Evolutionary conservation across 2,888 invertebrate genomes (phyloP).

Genomic region (Willowsia nigromaculata): DNA sequence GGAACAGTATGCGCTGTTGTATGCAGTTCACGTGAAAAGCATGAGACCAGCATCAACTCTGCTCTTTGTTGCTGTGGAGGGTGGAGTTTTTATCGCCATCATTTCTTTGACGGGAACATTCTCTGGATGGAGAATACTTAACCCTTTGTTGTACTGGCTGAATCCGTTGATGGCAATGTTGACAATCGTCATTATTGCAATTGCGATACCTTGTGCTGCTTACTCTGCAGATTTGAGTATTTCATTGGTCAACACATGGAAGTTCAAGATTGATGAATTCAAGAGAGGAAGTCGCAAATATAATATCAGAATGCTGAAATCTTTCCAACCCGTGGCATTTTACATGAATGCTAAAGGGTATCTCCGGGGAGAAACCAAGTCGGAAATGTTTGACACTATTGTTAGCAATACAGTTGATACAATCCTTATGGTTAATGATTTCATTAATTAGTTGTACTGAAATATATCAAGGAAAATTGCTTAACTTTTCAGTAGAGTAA

Average conservation of each 20-base stretch:
- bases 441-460: not conserved
- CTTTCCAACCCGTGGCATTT: no score
- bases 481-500: no score
- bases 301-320: not conserved
- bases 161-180: not conserved
- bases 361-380: not conserved
- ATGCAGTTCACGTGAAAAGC: not conserved
- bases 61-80: not conserved
- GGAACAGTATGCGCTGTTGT: not conserved
- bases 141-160: not conserved
- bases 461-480: no score
- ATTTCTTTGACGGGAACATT: not conserved
- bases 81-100: not conserved
- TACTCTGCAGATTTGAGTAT: not conserved
- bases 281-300: not conserved
- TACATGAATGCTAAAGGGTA: not conserved
- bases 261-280: not conserved
- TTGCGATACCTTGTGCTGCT: not conserved
- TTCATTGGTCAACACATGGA: not conserved
- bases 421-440: not conserved
- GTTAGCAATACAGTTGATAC: not conserved
- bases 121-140: not conserved
- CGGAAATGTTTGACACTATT: not conserved
- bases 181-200: not conserved
- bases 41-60: not conserved